Evolutionary conservation across 1,140 invertebrate genomes (phyloP).

Genomic region (Lycorma delicatula): DNA sequence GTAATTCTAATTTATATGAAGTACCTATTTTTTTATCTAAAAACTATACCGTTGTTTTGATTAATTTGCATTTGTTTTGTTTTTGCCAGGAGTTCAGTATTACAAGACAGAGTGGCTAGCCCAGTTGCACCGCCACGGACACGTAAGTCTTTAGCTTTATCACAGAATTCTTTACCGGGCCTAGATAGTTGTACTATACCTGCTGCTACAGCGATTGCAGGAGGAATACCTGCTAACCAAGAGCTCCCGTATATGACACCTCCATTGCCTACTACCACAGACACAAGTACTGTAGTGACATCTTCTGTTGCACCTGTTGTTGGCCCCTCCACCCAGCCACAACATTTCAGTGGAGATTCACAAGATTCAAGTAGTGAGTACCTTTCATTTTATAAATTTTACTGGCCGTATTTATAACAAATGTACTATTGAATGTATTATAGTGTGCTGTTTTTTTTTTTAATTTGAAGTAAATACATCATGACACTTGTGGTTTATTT

Average conservation of each 20-base stretch:
- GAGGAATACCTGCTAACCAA: slow-evolving; percentile 72
- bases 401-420: no score
- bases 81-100: background rate
- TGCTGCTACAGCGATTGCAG: slow-evolving; percentile 72
- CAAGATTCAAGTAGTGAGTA: slow-evolving; percentile 69
- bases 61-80: no score
- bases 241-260: slow-evolving; percentile 85
- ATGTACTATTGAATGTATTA: no score
- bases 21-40: no score
- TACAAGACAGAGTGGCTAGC: slow-evolving; percentile 7
- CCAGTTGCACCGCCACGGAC: slow-evolving; percentile 24
- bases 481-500: no score
- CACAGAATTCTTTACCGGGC: slow-evolving; percentile 11
- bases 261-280: slow-evolving; percentile 49
- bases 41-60: no score
- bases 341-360: slow-evolving; percentile 74
- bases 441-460: no score
- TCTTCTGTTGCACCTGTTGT: slow-evolving; percentile 33
- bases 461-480: no score
- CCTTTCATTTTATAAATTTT: no score
- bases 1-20: no score
- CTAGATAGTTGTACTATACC: slow-evolving; percentile 47
- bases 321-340: slow-evolving; percentile 37
- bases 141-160: slow-evolving; percentile 17
- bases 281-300: no score